Percentiles rank a stretch among this genome's conserved stretches.
Evolutionary conservation across 2,797 vertebrate genomes (phyloP).

Genomic region (Epinephelus malabaricus): DNA sequence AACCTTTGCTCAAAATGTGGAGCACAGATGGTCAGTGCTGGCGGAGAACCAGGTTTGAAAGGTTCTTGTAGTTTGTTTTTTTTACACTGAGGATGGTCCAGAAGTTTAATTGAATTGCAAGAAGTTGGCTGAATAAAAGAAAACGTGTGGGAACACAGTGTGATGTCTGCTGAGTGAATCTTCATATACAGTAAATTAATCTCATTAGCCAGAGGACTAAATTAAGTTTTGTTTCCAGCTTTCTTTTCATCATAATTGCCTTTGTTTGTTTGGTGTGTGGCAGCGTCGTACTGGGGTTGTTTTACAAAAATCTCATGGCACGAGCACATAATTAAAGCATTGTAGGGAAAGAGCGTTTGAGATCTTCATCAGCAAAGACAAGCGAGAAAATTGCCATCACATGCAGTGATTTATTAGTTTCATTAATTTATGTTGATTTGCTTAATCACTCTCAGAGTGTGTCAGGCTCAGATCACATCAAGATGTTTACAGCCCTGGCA

Average conservation of each 20-base stretch:
- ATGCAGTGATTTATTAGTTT: conserved; percentile 72
- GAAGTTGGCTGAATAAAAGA: conserved; percentile 45
- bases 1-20: conserved; percentile 79
- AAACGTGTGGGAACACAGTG: conserved; percentile 31
- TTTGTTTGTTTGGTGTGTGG: conserved; percentile 49
- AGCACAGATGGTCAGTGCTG: conserved; percentile 80
- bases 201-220: conserved; percentile 68
- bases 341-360: conserved; percentile 72
- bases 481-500: conserved; percentile 75
- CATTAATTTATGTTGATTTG: conserved; percentile 84
- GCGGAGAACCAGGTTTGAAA: conserved; percentile 54
- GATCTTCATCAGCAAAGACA: conserved; percentile 79
- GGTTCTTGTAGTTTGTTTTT: conserved; percentile 55
- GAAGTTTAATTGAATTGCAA: conserved; percentile 67
- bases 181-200: conserved; percentile 63
- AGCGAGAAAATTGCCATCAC: conserved; percentile 72
- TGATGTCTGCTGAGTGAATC: conserved; percentile 37
- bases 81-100: conserved; percentile 42
- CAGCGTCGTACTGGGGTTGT: conserved; percentile 60
- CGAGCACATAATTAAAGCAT: conserved; percentile 77
- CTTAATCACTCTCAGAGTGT: conserved; percentile 74
- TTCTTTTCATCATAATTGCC: conserved; percentile 73
- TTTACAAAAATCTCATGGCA: conserved; percentile 73
- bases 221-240: conserved; percentile 74
- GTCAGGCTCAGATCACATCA: conserved; percentile 73